phyloP scores from a whole-genome alignment of 2,113 vertebrate genomes.

The Pithys albifrons region DNA sequence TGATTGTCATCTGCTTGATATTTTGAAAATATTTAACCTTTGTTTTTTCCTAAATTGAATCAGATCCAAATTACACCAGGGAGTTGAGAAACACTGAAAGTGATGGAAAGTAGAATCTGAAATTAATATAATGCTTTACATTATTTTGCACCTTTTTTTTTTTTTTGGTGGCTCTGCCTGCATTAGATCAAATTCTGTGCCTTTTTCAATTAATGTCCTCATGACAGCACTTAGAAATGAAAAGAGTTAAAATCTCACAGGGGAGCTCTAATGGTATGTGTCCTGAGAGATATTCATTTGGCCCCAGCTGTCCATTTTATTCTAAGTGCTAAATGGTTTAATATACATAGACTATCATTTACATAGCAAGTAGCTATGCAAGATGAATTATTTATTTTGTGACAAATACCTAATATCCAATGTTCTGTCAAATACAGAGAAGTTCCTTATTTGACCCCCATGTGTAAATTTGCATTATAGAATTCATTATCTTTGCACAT shows the following conservation, averaged over 20 bases:
- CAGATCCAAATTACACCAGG: background rate
- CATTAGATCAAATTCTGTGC: background rate
- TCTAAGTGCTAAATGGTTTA: slow-evolving; percentile 79
- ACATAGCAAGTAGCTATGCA: slow-evolving; percentile 75
- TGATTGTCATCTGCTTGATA: slow-evolving; percentile 3
- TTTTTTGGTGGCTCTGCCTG: slow-evolving; percentile 10
- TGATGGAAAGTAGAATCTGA: background rate
- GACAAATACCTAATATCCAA: slow-evolving; percentile 73
- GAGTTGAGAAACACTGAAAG: background rate
- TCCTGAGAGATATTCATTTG: slow-evolving; percentile 76
- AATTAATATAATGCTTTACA: background rate
- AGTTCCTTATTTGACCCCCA: slow-evolving; percentile 73
- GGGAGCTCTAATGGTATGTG: slow-evolving; percentile 71
- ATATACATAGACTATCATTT: slow-evolving; percentile 82
- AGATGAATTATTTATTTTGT: slow-evolving; percentile 83
- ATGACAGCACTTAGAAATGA: slow-evolving; percentile 65
- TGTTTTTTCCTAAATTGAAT: background rate
- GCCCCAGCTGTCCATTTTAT: slow-evolving; percentile 80
- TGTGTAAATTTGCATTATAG: slow-evolving; percentile 77
- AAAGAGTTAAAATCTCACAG: slow-evolving; percentile 71
- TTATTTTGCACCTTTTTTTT: background rate
- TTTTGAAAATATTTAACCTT: slow-evolving; percentile 41
- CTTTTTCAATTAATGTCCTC: slow-evolving; percentile 65
- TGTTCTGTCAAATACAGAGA: slow-evolving; percentile 74
- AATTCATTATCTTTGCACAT: slow-evolving; percentile 75